Evolutionary conservation across 2,797 vertebrate species (phyloP).

Genomic region (Meriones psammophilus): DNA sequence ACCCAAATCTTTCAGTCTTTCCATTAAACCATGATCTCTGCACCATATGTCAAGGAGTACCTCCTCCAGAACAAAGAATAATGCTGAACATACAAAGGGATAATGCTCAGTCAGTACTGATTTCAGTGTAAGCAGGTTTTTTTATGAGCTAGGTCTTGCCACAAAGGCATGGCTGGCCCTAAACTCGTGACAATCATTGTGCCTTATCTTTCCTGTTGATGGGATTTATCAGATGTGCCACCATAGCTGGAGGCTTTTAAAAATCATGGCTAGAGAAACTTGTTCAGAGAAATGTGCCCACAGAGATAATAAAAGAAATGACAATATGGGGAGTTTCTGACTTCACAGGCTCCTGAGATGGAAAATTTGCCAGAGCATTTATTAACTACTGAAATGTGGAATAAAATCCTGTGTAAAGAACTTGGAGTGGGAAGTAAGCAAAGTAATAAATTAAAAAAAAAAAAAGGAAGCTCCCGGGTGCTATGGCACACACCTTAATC

Average conservation of each 20-base stretch:
- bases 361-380: conserved; percentile 9
- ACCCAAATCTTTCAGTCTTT: conserved; percentile 17
- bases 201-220: background rate
- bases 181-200: background rate
- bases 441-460: background rate
- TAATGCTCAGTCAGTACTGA: background rate
- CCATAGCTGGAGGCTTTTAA: background rate
- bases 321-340: conserved; percentile 34
- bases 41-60: background rate
- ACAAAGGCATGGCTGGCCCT: background rate
- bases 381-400: conserved; percentile 21
- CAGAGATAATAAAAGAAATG: conserved; percentile 42
- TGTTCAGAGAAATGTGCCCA: conserved; percentile 49
- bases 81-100: background rate
- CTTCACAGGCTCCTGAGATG: background rate
- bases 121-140: conserved; percentile 22
- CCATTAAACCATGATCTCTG: background rate
- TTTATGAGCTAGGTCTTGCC: background rate
- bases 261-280: background rate
- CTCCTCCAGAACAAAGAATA: conserved; percentile 39
- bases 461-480: background rate
- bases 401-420: background rate
- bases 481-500: no score
- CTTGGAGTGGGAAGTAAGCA: background rate
- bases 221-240: background rate